These are phyloP conservation scores for Caenorhabditis sp. DNA, from an alignment of 2,888 invertebrate genomes.

Conservation along the genomic window DNA sequence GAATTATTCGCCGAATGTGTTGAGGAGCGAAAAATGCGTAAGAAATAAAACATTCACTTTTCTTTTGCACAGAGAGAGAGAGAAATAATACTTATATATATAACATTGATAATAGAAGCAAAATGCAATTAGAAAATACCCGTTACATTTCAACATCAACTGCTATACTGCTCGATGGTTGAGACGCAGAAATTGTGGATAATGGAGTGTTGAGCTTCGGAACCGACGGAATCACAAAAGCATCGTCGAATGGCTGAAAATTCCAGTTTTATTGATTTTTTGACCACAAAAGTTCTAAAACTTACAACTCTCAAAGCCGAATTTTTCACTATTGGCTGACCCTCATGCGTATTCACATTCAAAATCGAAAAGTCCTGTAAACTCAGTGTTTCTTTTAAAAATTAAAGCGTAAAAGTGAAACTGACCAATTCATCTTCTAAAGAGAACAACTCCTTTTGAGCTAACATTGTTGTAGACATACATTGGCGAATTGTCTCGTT, in stretches of 20 bases:
- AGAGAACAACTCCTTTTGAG: slow-evolving; percentile 7
- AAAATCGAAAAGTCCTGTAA: background rate
- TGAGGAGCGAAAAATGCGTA: slow-evolving; percentile 12
- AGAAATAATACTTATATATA: background rate
- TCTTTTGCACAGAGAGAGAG: background rate
- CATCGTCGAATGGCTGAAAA: slow-evolving; percentile 16
- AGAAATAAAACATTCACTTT: background rate
- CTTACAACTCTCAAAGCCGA: background rate
- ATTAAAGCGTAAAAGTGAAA: too few species aligned
- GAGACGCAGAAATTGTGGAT: background rate
- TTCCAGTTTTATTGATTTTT: background rate
- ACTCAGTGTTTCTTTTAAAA: too few species aligned
- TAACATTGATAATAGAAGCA: slow-evolving; percentile 2
- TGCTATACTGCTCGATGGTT: background rate
- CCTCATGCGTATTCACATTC: background rate
- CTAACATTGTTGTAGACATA: slow-evolving; percentile 24
- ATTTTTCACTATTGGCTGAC: background rate
- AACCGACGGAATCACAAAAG: slow-evolving; percentile 29
- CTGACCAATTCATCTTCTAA: slow-evolving; percentile 17
- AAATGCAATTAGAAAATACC: background rate
- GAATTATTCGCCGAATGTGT: slow-evolving; percentile 12
- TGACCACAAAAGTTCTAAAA: background rate
- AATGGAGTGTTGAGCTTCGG: slow-evolving; percentile 13
- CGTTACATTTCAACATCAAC: slow-evolving; percentile 1
- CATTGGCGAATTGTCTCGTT: slow-evolving; percentile 43